Evolutionary conservation across 2,888 invertebrate genomes (phyloP).

Genomic region (Hemicrepidius hirtus): DNA sequence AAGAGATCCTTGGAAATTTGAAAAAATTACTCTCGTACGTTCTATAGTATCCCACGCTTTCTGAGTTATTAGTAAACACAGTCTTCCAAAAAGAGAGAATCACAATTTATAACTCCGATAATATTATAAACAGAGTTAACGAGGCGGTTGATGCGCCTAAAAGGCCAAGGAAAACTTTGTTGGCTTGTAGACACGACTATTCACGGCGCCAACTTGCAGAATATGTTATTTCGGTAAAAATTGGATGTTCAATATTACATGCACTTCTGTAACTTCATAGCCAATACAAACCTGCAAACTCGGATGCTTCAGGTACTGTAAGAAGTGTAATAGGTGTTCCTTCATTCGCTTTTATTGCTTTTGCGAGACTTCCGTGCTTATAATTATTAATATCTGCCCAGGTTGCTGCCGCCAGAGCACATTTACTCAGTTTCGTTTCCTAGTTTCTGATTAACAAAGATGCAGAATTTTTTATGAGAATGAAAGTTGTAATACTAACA

Average conservation of each 20-base stretch:
- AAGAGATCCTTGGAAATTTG: background rate
- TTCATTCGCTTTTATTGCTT: conserved; percentile 31
- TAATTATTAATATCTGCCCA: conserved; percentile 17
- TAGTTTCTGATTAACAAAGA: background rate
- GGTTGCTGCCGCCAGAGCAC: background rate
- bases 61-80: conserved; percentile 3
- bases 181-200: background rate
- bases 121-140: conserved; percentile 13
- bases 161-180: conserved; percentile 1
- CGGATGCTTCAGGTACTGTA: background rate
- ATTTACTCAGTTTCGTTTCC: background rate
- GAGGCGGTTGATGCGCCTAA: background rate
- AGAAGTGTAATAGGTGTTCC: background rate
- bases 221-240: conserved; percentile 21
- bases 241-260: conserved; percentile 19
- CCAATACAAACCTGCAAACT: conserved; percentile 11
- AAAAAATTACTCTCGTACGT: background rate
- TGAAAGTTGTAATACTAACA: background rate
- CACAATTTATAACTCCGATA: background rate
- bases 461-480: background rate
- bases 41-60: background rate
- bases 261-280: conserved; percentile 7
- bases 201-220: conserved; percentile 11
- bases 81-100: background rate
- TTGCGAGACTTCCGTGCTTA: conserved; percentile 17